These are phyloP conservation scores for Dioctria linearis DNA, from an alignment of 2,888 invertebrate species.

Conservation along the genomic window DNA sequence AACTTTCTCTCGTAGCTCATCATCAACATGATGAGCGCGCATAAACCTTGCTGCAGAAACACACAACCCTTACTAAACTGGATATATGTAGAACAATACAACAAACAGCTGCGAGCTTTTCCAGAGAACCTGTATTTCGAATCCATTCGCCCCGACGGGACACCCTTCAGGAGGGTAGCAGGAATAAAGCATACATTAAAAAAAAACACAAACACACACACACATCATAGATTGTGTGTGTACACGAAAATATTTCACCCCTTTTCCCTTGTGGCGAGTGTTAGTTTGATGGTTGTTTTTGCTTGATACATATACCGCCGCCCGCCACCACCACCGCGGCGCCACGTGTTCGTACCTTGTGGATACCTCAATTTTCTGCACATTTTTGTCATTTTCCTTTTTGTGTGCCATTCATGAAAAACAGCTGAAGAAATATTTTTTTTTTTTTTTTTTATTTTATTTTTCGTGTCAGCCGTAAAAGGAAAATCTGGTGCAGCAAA, in stretches of 20 bases:
- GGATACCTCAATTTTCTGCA: slow-evolving; percentile 23
- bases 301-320: background rate
- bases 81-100: no score
- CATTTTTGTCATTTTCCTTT: slow-evolving; percentile 15
- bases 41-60: background rate
- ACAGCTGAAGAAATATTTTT: slow-evolving; percentile 17
- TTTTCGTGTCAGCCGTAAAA: background rate
- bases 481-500: background rate
- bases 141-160: no score
- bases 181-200: no score
- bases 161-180: no score
- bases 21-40: background rate
- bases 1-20: background rate
- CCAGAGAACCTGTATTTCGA: no score
- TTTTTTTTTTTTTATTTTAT: no score
- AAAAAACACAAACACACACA: no score
- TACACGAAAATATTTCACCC: slow-evolving; percentile 9
- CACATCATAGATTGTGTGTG: background rate
- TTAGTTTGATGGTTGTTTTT: background rate
- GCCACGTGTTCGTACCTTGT: background rate
- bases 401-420: slow-evolving; percentile 33
- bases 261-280: slow-evolving; percentile 22
- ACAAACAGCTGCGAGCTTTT: no score
- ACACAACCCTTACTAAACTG: background rate
- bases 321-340: background rate